Percentiles rank a stretch among this genome's conserved stretches.
phyloP scores from a whole-genome alignment of 2,797 vertebrate genomes.

The Crotalus adamanteus region DNA sequence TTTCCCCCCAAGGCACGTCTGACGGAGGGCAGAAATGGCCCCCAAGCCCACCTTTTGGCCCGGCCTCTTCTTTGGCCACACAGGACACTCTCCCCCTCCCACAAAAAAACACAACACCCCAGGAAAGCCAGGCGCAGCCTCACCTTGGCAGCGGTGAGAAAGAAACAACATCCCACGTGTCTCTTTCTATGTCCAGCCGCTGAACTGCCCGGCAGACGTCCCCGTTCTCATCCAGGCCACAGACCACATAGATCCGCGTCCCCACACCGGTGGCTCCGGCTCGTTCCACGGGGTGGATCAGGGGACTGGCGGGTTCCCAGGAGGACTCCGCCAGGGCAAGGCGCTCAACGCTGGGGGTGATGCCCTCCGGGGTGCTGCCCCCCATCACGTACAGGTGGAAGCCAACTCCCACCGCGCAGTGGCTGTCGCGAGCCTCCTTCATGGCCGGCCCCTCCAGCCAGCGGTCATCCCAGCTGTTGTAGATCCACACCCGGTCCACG shows the following conservation, averaged over 20 bases:
- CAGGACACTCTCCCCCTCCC: no score
- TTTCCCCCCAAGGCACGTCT: not conserved
- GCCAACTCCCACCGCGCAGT: slow-evolving; percentile 80
- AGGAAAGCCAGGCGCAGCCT: not conserved
- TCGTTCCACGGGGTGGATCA: slow-evolving; percentile 83
- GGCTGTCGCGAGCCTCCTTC: slow-evolving; percentile 83
- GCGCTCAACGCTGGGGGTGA: slow-evolving; percentile 78
- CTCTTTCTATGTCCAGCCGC: slow-evolving; percentile 72
- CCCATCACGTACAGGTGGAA: slow-evolving; percentile 80
- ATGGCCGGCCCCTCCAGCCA: slow-evolving; percentile 85
- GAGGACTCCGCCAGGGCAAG: slow-evolving; percentile 70
- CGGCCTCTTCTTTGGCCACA: not conserved
- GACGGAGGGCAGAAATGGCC: not conserved
- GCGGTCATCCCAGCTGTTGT: slow-evolving; percentile 72
- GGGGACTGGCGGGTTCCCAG: slow-evolving; percentile 79
- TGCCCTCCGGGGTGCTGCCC: slow-evolving; percentile 80
- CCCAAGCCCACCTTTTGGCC: not conserved
- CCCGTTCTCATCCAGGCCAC: slow-evolving; percentile 87
- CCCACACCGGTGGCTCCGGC: slow-evolving; percentile 72
- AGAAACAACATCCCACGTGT: slow-evolving; percentile 86
- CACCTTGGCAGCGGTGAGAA: slow-evolving; percentile 85
- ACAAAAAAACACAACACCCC: not conserved
- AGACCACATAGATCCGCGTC: slow-evolving; percentile 79
- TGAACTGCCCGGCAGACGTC: slow-evolving; percentile 85
- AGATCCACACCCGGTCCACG: slow-evolving; percentile 86